phyloP scores from a whole-genome alignment of 64 coral and sea anemone genomes.

The Stylophora pistillata region DNA sequence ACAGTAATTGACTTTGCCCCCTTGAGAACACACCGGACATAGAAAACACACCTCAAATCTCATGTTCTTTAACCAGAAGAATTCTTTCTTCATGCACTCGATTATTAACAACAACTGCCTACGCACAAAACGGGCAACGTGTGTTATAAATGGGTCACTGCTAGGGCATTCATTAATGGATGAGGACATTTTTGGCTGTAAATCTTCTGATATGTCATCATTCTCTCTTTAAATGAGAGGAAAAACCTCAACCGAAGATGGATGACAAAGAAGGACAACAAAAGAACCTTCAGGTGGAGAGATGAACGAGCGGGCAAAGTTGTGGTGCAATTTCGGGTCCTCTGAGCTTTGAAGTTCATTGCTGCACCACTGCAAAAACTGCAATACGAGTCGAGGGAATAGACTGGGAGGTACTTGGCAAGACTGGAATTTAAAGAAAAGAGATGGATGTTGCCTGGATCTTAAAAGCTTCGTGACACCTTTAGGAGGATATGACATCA shows the following conservation, averaged over 20 bases:
- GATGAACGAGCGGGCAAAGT: constrained; percentile 16
- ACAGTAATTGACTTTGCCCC: background rate
- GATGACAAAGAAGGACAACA: constrained; percentile 10
- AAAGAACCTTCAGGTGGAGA: background rate
- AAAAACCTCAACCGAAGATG: constrained; percentile 1
- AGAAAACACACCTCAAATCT: background rate
- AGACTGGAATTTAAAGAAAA: constrained; percentile 14
- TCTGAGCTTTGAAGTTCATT: background rate
- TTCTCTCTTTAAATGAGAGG: background rate
- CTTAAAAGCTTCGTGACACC: background rate
- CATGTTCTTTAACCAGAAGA: background rate
- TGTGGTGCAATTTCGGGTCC: background rate
- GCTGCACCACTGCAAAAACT: constrained; percentile 1
- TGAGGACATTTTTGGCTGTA: background rate
- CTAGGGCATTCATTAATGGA: background rate
- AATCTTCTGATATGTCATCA: background rate
- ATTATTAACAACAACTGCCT: background rate
- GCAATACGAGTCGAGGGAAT: background rate
- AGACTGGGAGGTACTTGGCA: background rate
- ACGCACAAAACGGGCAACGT: background rate
- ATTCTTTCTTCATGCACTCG: constrained; percentile 1
- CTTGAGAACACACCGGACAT: background rate
- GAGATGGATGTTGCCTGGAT: background rate
- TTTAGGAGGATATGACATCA: background rate
- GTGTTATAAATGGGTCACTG: background rate